Percentiles rank a stretch among this genome's conserved stretches.
phyloP scores from a whole-genome alignment of 2,797 vertebrate genomes.

The Urocyon cinereoargenteus region DNA sequence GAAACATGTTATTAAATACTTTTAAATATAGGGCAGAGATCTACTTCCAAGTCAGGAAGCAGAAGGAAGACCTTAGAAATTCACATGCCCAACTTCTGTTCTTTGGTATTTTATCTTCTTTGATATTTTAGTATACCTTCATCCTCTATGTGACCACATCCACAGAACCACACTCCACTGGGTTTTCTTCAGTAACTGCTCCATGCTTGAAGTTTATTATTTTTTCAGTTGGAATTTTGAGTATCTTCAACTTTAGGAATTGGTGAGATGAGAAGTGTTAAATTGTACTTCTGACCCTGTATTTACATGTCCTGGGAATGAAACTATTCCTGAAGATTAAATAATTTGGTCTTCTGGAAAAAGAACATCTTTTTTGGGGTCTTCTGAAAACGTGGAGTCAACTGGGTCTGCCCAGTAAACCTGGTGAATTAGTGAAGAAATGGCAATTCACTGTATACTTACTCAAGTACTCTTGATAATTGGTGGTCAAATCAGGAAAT shows the following conservation, averaged over 20 bases:
- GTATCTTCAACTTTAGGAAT: background rate
- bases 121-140: background rate
- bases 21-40: background rate
- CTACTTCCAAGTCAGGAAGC: background rate
- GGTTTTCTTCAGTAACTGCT: background rate
- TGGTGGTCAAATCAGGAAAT: constrained; percentile 1
- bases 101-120: background rate
- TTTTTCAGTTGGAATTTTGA: constrained; percentile 29
- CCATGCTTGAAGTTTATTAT: background rate
- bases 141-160: background rate
- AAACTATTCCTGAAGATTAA: constrained; percentile 42
- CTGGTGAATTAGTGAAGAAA: background rate
- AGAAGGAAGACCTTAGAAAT: background rate
- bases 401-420: background rate
- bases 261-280: background rate
- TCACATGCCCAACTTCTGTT: background rate
- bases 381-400: constrained; percentile 1
- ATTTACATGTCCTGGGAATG: background rate
- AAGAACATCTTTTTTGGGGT: background rate
- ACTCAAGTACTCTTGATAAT: background rate
- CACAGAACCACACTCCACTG: background rate
- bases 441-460: background rate
- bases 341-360: constrained; percentile 49
- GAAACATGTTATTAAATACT: background rate
- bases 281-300: background rate